Evolutionary conservation across 2,797 vertebrate genomes (phyloP).

Genomic region (Adrianichthys oophorus): DNA sequence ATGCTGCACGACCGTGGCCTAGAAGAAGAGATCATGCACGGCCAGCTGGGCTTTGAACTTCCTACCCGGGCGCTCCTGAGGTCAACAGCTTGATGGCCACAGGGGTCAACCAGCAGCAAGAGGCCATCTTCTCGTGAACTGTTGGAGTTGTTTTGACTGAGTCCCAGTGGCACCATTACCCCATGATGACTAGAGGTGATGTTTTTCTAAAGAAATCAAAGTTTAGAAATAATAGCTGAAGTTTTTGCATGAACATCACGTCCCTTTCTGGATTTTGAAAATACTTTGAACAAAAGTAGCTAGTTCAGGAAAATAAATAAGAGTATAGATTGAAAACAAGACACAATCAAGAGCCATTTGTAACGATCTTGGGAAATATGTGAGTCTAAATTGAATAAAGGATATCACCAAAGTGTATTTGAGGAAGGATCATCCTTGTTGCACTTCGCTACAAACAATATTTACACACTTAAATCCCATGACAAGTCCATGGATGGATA

Average conservation of each 20-base stretch:
- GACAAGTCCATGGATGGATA: slow-evolving; percentile 72
- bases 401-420: slow-evolving; percentile 76
- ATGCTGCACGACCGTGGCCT: slow-evolving; percentile 50
- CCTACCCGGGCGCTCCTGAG: slow-evolving; percentile 69
- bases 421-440: slow-evolving; percentile 74
- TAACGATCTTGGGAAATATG: slow-evolving; percentile 74
- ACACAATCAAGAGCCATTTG: slow-evolving; percentile 74
- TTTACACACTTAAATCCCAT: slow-evolving; percentile 78
- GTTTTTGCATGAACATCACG: slow-evolving; percentile 26
- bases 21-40: slow-evolving; percentile 63
- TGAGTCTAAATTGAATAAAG: slow-evolving; percentile 77
- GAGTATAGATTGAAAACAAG: slow-evolving; percentile 64
- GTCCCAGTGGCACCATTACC: slow-evolving; percentile 69
- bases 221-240: slow-evolving; percentile 60
- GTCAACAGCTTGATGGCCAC: slow-evolving; percentile 75
- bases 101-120: slow-evolving; percentile 70
- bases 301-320: slow-evolving; percentile 68
- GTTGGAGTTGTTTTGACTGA: slow-evolving; percentile 70
- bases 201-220: slow-evolving; percentile 55
- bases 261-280: slow-evolving; percentile 7
- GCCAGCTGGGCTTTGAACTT: slow-evolving; percentile 81
- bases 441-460: slow-evolving; percentile 73
- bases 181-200: slow-evolving; percentile 57
- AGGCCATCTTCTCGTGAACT: slow-evolving; percentile 68
- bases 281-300: slow-evolving; percentile 60